Percentiles rank a stretch among this genome's conserved stretches.
phyloP scores from a whole-genome alignment of 2,797 vertebrate genomes.

The Lateolabrax maculatus region DNA sequence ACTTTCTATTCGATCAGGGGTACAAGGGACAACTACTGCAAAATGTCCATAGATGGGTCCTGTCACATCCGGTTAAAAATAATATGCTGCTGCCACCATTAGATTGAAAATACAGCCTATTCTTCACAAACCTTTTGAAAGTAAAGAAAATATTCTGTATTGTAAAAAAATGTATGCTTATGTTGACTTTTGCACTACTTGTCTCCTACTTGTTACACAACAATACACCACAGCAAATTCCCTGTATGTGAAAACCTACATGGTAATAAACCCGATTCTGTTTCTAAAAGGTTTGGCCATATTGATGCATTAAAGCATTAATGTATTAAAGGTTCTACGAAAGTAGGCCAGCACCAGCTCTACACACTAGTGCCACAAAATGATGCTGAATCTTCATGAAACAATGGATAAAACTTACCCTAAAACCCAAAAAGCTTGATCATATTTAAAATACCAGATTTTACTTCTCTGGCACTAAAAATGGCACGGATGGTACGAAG shows the following conservation, averaged over 20 bases:
- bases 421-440: background rate
- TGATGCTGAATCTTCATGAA: background rate
- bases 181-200: no score
- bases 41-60: background rate
- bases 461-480: background rate
- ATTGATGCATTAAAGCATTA: background rate
- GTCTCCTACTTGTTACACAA: no score
- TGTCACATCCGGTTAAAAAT: background rate
- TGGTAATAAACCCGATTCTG: no score
- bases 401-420: background rate
- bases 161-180: no score
- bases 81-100: background rate
- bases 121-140: no score
- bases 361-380: background rate
- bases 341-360: background rate
- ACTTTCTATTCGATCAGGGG: background rate
- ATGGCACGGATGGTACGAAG: background rate
- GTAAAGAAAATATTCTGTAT: no score
- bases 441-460: slow-evolving; percentile 1
- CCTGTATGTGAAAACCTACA: no score
- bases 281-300: background rate
- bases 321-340: no score
- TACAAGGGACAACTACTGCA: background rate
- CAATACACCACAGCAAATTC: no score
- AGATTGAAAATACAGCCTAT: background rate